Conservation (phyloP, 2,797 vertebrate species). For the Etheostoma nigrum region DNA sequence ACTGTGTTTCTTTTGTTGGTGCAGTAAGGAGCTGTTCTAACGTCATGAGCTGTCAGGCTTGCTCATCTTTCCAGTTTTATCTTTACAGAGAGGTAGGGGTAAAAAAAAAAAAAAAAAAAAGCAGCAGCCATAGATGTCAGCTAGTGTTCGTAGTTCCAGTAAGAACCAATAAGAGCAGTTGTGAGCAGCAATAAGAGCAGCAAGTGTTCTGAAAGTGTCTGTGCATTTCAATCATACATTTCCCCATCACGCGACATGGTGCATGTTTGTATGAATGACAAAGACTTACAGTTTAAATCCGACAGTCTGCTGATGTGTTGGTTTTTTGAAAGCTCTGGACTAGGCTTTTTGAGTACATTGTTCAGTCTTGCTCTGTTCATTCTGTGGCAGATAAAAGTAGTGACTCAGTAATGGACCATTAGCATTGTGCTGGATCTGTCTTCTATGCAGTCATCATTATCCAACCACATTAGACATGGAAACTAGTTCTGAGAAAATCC, state of each 20-base stretch:
- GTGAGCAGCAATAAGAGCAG: background rate
- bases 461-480: conserved; percentile 64
- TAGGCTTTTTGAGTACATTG: conserved; percentile 27
- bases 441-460: conserved; percentile 55
- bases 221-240: background rate
- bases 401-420: conserved; percentile 68
- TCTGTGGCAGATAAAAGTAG: conserved; percentile 57
- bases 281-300: conserved; percentile 40
- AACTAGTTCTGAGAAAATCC: conserved; percentile 56
- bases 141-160: conserved; percentile 11
- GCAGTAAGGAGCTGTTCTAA: conserved; percentile 58
- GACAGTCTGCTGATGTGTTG: conserved; percentile 40
- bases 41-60: conserved; percentile 70
- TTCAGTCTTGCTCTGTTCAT: conserved; percentile 33
- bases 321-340: conserved; percentile 28
- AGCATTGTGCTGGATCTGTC: conserved; percentile 62
- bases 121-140: conserved; percentile 24
- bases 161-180: conserved; percentile 5
- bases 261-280: conserved; percentile 16
- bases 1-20: conserved; percentile 55
- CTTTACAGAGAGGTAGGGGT: conserved; percentile 34
- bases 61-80: conserved; percentile 57
- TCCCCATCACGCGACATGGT: background rate
- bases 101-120: conserved; percentile 27
- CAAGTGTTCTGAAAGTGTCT: background rate